A percentile compares a stretch with the other conserved stretches of the same genome.
These are phyloP conservation scores for Cheilosia impressa DNA, from an alignment of 2,888 invertebrate species.

Conservation along the genomic window DNA sequence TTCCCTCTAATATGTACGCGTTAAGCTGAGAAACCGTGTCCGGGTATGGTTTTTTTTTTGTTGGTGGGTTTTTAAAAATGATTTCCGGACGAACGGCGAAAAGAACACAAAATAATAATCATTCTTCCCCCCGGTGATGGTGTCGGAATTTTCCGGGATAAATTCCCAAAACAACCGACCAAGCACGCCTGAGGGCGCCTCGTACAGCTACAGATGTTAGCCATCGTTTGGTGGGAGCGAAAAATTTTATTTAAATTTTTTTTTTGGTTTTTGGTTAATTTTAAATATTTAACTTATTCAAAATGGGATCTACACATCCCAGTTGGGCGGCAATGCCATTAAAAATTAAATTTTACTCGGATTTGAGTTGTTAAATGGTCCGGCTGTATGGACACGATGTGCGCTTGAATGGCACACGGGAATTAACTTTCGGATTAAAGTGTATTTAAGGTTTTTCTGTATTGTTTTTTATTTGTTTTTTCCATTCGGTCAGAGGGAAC, in stretches of 20 bases:
- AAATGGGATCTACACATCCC: conserved; percentile 11
- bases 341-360: conserved; percentile 19
- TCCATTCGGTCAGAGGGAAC: not conserved
- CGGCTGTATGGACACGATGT: not conserved
- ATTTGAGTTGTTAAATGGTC: conserved; percentile 26
- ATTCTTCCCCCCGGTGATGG: not conserved
- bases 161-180: conserved; percentile 8
- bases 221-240: not conserved
- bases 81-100: not conserved
- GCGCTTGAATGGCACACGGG: conserved; percentile 1
- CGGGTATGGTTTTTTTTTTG: not conserved
- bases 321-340: not conserved
- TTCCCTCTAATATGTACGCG: not conserved
- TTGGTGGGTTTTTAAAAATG: not conserved
- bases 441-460: conserved; percentile 2
- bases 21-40: not conserved
- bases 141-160: conserved; percentile 23
- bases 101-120: not conserved
- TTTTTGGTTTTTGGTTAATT: conserved; percentile 41
- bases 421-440: conserved; percentile 17
- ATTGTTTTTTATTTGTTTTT: not conserved
- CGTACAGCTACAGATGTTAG: conserved; percentile 17
- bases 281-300: conserved; percentile 39
- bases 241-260: not conserved
- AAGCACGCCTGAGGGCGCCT: conserved; percentile 11